These are phyloP conservation scores for Paramormyrops kingsleyae DNA, from an alignment of 2,113 vertebrate genomes.

Conservation along the genomic window DNA sequence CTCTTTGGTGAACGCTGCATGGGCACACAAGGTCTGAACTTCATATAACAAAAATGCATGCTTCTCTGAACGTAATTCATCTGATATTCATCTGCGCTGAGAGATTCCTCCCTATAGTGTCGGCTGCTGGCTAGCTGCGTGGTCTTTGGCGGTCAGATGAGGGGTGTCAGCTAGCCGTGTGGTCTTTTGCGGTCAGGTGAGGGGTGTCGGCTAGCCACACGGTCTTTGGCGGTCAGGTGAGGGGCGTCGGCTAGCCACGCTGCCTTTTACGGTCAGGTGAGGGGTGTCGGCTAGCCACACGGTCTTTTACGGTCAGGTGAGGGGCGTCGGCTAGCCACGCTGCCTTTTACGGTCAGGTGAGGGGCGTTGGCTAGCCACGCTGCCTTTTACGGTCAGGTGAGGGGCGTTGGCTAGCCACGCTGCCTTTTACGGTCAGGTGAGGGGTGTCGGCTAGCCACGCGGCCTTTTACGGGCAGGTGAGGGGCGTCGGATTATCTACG, in stretches of 20 bases:
- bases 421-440: background rate
- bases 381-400: background rate
- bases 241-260: background rate
- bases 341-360: background rate
- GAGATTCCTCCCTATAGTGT: background rate
- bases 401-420: background rate
- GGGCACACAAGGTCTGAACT: background rate
- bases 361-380: background rate
- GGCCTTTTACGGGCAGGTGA: background rate
- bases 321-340: no score
- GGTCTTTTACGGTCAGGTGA: no score
- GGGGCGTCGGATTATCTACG: background rate
- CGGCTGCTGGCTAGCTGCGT: background rate
- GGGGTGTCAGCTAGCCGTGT: accelerated
- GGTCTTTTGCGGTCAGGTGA: background rate
- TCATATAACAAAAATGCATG: background rate
- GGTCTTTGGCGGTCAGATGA: background rate
- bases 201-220: background rate
- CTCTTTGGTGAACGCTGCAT: background rate
- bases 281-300: no score
- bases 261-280: no score
- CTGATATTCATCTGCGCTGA: background rate
- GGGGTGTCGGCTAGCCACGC: background rate
- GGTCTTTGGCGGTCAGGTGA: background rate
- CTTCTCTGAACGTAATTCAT: background rate